phyloP scores from a whole-genome alignment of 2,888 invertebrate genomes.

The Colostygia pectinataria region DNA sequence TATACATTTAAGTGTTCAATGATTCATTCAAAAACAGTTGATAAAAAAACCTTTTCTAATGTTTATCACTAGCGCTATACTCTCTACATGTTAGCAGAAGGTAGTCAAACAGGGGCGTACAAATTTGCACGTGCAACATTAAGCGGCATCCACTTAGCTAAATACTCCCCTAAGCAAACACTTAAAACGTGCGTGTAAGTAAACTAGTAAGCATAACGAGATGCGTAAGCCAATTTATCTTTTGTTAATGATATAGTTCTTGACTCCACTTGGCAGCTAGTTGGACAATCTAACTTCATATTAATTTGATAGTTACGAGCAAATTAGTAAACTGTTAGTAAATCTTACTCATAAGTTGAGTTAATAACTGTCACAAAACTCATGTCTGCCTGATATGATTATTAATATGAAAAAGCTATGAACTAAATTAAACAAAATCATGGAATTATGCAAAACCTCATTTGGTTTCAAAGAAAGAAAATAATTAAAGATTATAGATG shows the following conservation, averaged over 20 bases:
- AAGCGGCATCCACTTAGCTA: slow-evolving; percentile 41
- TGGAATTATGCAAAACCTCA: no score
- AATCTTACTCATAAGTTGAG: no score
- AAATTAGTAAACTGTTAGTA: background rate
- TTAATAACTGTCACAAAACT: no score
- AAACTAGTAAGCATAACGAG: slow-evolving; percentile 36
- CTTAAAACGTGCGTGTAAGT: slow-evolving; percentile 37
- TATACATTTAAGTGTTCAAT: no score
- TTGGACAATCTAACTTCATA: slow-evolving; percentile 1
- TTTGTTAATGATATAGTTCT: slow-evolving; percentile 23
- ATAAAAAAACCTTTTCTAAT: no score
- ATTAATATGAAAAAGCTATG: no score
- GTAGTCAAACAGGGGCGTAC: slow-evolving; percentile 45
- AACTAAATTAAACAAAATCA: no score
- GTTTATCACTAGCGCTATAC: background rate
- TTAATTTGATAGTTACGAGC: background rate
- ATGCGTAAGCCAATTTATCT: slow-evolving; percentile 33
- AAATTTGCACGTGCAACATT: slow-evolving; percentile 49
- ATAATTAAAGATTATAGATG: no score
- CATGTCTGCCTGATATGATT: no score
- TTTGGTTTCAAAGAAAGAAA: no score
- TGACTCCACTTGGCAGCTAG: background rate
- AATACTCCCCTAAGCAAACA: slow-evolving; percentile 49
- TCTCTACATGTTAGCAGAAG: slow-evolving; percentile 38
- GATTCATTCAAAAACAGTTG: no score